Base-by-base conservation (phyloP, 2,888 invertebrate genomes). In the Azorinus chamasolen region DNA sequence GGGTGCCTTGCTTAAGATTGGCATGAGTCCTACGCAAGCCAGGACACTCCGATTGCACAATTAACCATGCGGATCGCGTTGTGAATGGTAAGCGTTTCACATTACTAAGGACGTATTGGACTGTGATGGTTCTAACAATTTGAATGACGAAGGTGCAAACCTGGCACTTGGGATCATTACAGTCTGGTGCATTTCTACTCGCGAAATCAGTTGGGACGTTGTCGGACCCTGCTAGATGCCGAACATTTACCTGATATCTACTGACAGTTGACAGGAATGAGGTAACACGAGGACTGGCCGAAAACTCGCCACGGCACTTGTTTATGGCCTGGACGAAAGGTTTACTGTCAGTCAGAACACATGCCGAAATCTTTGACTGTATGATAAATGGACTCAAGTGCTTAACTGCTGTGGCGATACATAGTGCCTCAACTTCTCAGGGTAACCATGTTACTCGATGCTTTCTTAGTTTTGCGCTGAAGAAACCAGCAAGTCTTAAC, bases 391-490 rank as follows among this genome's bases (percentile, higher is more conserved):
- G 85, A 50, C 75, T 75, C 41, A 74, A 87, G 43, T 87, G 83
- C 41, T 83, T 82, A 2, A 83, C 54, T 8, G 83, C 66, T 3
- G 81, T 69, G 0, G 73, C 74, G 5, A 85, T 86, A 16, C 74
- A 55, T 14, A 87, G 50, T n/a, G 86, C 83, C 39, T 84, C 83
- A 0, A 87, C 63, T 50, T 86, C 83, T 46, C 83, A 86, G 1
- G 81, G 84, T 32, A 85, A 41, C 79, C 85, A 85, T 10, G 71
- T 43, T 1, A 79, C 75, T 66, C 83, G 85, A 25, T 79, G 74
- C 57, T 81, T 76, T 22, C 82, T 50, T 2, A 86, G 65, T 55
- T 84, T 85, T 1, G 84, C 81, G 61, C 73, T 83, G 55, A 84
- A 86, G 68, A 85, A 86, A 0, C 81, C 84, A n/a, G 78, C 82